A percentile compares a stretch with the other conserved stretches of the same genome.
Conservation (phyloP, 2,888 invertebrate species). For the Tuta absoluta region DNA sequence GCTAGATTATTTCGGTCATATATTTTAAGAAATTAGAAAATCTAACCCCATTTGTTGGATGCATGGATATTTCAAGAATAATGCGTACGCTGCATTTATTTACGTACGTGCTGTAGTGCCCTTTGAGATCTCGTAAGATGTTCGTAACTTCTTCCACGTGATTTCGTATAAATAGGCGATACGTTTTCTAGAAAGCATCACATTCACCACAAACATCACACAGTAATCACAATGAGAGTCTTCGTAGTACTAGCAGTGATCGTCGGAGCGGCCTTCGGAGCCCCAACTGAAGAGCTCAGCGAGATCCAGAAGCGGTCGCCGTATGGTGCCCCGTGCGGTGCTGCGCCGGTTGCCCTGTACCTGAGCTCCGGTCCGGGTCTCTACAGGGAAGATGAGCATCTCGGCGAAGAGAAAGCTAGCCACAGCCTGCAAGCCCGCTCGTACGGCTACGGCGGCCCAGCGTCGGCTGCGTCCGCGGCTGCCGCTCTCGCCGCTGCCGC, state of each 20-base stretch:
- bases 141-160: not conserved
- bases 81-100: not conserved
- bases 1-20: not conserved
- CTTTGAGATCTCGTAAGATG: not conserved
- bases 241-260: slow-evolving; percentile 35
- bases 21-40: not conserved
- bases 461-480: slow-evolving; percentile 6
- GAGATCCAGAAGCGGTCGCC: slow-evolving; percentile 33
- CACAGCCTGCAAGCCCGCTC: slow-evolving; percentile 27
- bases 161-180: slow-evolving; percentile 11
- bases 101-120: slow-evolving; percentile 24
- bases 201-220: slow-evolving; percentile 30
- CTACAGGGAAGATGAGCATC: slow-evolving; percentile 35
- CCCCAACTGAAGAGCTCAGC: slow-evolving; percentile 34
- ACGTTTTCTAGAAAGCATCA: not conserved
- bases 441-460: slow-evolving; percentile 26
- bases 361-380: slow-evolving; percentile 12
- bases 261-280: slow-evolving; percentile 35
- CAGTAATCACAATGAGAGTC: slow-evolving; percentile 38
- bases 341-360: slow-evolving; percentile 36
- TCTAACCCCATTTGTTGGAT: not conserved
- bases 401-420: not conserved
- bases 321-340: slow-evolving; percentile 25
- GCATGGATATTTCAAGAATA: not conserved
- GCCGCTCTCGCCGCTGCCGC: not conserved